Evolutionary conservation across 2,113 vertebrate species (phyloP), one percentile per base, ranked within the genome.

Genomic region (Oenanthe melanoleuca): DNA sequence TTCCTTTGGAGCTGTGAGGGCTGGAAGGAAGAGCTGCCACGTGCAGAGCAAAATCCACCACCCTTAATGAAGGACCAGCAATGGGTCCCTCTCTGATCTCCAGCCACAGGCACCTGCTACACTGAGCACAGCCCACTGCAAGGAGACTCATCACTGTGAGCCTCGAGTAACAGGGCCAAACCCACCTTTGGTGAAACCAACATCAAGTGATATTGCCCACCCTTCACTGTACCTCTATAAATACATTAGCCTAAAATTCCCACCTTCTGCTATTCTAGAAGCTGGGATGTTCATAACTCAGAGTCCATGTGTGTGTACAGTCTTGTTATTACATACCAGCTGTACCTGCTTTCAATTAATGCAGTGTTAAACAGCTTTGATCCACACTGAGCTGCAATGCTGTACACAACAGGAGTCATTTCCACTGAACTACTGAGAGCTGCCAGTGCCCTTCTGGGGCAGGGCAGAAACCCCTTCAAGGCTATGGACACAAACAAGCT

Each of bases 41-140:
- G 2, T 6, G 65, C 59, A 83, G 37, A 83, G 37, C 56, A 84
- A 84, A 91, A 93, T 25, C 69, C 63, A 80, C 24, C 78, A 52
- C 53, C 52, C 49, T 20, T 25, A 40, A 26, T 1, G 12, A 65
- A 15, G 63, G 50, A 18, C 3, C 37, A 24, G 50, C 0, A 0
- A 25, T 12, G 52, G 23, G 34, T 18, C 33, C 45, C 66, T 22
- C 75, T 83, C 59, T 74, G 55, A 74, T 37, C 67, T 47, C 49
- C 75, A 80, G 15, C 50, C 87, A 52, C 55, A 60, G 71, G 44
- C 16, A 69, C 19, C 17, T 4, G 34, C 38, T 28, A 14, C 42
- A 10, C 28, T n/a, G 59, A 60, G 53, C 17, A 34, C 81, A 89
- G 37, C 78, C 69, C 79, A 50, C 61, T 49, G 65, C 11, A 34